Percentiles rank a stretch among this genome's conserved stretches.
Conservation (phyloP, 2,113 vertebrate genomes). For the Nanorana parkeri region DNA sequence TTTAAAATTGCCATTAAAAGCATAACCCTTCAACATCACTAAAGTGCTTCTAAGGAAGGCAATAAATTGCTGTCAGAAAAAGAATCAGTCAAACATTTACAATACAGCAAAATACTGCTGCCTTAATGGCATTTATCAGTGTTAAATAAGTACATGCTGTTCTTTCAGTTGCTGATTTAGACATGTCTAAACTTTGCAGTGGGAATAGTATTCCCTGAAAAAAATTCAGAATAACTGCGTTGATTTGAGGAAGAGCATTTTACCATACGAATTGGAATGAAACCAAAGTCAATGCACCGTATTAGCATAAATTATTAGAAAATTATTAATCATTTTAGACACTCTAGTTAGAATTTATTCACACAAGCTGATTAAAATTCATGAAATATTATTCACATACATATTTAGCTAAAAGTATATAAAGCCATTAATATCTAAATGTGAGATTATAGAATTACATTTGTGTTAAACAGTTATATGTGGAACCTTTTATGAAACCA, state of each 20-base stretch:
- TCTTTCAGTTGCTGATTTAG: slow-evolving; percentile 9
- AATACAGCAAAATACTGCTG: slow-evolving; percentile 14
- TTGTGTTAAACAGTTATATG: no score
- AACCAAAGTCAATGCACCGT: no score
- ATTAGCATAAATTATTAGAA: no score
- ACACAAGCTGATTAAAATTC: no score
- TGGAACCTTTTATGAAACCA: no score
- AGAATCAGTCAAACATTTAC: slow-evolving; percentile 37
- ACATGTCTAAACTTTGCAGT: slow-evolving; percentile 11
- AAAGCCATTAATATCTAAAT: no score
- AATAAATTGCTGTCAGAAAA: slow-evolving; percentile 38
- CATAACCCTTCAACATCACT: slow-evolving; percentile 30
- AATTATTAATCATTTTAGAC: no score
- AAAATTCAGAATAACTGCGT: neutral
- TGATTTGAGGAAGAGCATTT: neutral
- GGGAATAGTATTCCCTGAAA: neutral
- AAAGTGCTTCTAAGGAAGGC: slow-evolving; percentile 34
- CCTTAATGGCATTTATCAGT: slow-evolving; percentile 41
- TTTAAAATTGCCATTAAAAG: slow-evolving; percentile 33
- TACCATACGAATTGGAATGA: neutral
- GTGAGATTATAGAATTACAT: no score
- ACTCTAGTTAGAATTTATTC: no score
- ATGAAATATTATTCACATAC: no score
- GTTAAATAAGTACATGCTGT: slow-evolving; percentile 34
- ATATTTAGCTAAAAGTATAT: no score